Conservation (phyloP, 2,797 vertebrate genomes). For the Gorsachius magnificus region DNA sequence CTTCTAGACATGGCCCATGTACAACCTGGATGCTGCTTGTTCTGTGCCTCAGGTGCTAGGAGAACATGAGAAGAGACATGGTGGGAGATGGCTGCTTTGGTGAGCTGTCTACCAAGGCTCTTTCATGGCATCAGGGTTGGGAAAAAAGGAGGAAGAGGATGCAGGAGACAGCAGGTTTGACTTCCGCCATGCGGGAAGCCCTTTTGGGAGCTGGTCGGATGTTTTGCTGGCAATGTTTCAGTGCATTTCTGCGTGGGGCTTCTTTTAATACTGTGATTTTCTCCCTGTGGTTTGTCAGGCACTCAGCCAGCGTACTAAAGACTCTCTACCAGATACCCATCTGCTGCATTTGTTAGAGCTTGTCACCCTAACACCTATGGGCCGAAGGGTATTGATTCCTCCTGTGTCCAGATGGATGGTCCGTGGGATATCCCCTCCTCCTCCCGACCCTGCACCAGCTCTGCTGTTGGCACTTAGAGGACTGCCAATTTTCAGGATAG, state of each 20-base stretch:
- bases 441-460: neutral
- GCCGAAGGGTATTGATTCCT: constrained; percentile 41
- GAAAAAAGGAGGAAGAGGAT: neutral
- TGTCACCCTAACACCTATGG: constrained; percentile 46
- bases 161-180: neutral
- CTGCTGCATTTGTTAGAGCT: constrained; percentile 57
- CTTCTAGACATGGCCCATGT: neutral
- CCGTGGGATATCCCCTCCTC: neutral
- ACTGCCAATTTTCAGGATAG: neutral
- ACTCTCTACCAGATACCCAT: constrained; percentile 50
- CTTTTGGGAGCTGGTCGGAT: neutral
- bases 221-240: constrained; percentile 33
- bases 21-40: neutral
- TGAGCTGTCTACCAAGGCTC: neutral
- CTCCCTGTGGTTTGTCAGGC: constrained; percentile 60
- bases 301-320: constrained; percentile 61
- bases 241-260: neutral
- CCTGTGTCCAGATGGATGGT: constrained; percentile 5
- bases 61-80: neutral
- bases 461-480: neutral
- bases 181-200: neutral
- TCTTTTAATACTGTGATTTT: constrained; percentile 52
- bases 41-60: neutral
- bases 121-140: neutral
- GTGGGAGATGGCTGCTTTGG: neutral